Evolutionary conservation across 2,888 invertebrate species (phyloP), one percentile per base, ranked within the genome.

Genomic region (Xylota sylvarum): DNA sequence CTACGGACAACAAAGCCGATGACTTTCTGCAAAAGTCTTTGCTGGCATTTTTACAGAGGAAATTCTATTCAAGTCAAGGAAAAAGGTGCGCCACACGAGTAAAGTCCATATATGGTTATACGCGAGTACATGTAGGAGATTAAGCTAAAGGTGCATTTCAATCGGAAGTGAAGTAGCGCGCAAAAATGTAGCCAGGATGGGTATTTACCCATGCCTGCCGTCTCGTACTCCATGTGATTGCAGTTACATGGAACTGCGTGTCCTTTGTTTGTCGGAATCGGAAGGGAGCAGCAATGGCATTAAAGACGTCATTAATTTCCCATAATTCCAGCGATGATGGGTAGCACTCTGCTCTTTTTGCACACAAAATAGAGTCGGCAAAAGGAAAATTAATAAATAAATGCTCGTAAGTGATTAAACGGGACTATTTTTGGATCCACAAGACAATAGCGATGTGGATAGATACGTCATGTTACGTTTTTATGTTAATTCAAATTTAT

Each of bases 21-120:
- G 72, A 37, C 35, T 48, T 58, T 4, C 46, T 43, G 43, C 14
- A 2, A 43, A 14, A 48, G 9, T 30, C 12, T 48, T 30, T 30
- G 3, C 0, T 27, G 14, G 27, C 9, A 23, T 27, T 12, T 32
- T 17, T 12, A 32, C 43, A n/a, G 23, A 37, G 30, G 55, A 46
- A 58, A 76, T 79, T 9, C 17, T 70, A 60, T 52, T 74, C 55
- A 56, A 67, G 67, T 27, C 27, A 64, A 62, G n/a, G 23, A 46
- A 77, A 72, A 81, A 81, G 85, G 85, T 77, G 85, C 40, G 85
- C 46, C 84, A 55, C 55, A 50, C 52, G 32, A 67, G 72, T 27
- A 10, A 48, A 73, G 37, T 60, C 43, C 43, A 32, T 52, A 17
- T 52, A 58, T 56, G 64, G 73, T 32, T 37, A 73, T 74, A n/a